Evolutionary conservation across 2,888 invertebrate genomes (phyloP).

Genomic region (Eremobia ochroleuca): DNA sequence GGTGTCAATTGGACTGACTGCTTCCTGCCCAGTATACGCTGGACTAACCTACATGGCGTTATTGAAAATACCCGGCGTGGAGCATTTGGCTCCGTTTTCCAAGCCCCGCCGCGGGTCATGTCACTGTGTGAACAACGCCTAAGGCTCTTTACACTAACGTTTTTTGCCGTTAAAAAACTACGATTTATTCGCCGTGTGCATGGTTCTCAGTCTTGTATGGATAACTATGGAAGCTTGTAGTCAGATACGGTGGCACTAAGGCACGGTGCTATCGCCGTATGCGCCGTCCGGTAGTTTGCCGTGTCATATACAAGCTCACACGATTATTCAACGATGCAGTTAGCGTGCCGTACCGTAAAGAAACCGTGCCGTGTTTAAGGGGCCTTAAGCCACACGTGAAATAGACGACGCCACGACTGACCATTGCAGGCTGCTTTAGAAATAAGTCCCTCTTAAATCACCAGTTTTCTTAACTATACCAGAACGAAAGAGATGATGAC

Average conservation of each 20-base stretch:
- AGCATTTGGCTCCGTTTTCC: not conserved
- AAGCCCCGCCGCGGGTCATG: too few relatives aligned
- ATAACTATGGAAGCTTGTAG: not conserved
- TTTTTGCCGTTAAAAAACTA: not conserved
- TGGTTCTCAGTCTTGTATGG: not conserved
- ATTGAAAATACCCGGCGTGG: not conserved
- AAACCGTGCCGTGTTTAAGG: not conserved
- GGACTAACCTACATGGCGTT: not conserved
- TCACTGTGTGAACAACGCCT: not conserved
- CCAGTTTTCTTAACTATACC: not conserved
- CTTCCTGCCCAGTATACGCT: not conserved
- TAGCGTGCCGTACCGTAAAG: not conserved
- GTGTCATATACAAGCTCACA: not conserved
- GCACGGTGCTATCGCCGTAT: not conserved
- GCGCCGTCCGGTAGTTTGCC: not conserved
- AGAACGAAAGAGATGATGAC: constrained; percentile 4
- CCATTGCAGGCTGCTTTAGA: not conserved
- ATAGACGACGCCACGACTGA: too few relatives aligned
- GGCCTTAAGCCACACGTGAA: not conserved
- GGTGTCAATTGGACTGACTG: not conserved
- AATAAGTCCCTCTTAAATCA: not conserved
- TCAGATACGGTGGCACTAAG: not conserved
- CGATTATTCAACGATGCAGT: not conserved
- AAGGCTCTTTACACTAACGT: not conserved
- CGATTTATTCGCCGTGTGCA: not conserved